These are phyloP conservation scores for Alligator mississippiensis DNA, from an alignment of 2,113 vertebrate species.

Conservation along the genomic window DNA sequence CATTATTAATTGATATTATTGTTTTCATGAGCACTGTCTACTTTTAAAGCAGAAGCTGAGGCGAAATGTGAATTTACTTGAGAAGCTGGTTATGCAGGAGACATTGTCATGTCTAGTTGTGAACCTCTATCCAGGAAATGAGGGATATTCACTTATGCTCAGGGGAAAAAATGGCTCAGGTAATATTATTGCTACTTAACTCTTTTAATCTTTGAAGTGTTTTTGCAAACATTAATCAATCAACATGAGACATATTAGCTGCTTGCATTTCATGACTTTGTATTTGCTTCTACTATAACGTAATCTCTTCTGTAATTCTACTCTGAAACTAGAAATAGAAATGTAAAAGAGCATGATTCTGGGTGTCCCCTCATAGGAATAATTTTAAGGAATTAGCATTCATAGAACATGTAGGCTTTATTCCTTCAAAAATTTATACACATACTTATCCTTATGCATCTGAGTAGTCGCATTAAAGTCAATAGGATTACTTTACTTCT, in stretches of 20 bases:
- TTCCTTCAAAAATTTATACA: neutral
- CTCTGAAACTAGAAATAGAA: neutral
- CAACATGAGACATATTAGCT: neutral
- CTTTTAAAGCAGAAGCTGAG: conserved; percentile 93
- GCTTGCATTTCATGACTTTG: neutral
- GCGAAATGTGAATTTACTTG: conserved; percentile 98
- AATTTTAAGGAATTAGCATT: neutral
- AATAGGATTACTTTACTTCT: neutral
- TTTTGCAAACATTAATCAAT: neutral
- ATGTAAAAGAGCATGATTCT: neutral
- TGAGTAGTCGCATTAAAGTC: neutral
- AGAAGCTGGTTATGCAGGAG: conserved; percentile 98
- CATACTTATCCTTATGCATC: neutral
- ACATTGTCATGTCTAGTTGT: conserved; percentile 95
- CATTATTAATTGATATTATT: conserved; percentile 30
- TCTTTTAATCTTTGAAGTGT: neutral
- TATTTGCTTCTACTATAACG: neutral
- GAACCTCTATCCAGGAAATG: conserved; percentile 97
- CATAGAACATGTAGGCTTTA: neutral
- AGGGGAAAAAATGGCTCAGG: conserved; percentile 99
- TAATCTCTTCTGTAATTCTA: neutral
- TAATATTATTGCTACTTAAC: conserved; percentile 63
- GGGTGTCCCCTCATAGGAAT: neutral
- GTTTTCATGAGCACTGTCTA: conserved; percentile 73
- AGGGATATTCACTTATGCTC: conserved; percentile 99